Evolutionary conservation across 2,113 vertebrate species (phyloP).

Genomic region (Hiodon alosoides): DNA sequence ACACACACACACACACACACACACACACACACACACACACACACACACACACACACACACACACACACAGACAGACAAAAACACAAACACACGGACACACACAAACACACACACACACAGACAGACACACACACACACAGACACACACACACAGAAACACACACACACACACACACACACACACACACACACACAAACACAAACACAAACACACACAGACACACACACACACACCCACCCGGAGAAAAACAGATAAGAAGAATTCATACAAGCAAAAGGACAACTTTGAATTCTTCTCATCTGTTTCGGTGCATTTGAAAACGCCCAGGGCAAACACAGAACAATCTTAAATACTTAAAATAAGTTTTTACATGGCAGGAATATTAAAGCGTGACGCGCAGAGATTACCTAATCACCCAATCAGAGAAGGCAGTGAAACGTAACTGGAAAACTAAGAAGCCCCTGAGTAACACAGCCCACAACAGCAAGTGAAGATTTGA

Average conservation of each 20-base stretch:
- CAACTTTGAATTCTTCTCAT: conserved; percentile 20
- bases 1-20: neutral
- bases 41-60: neutral
- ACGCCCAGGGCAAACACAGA: conserved; percentile 8
- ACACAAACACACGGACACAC: neutral
- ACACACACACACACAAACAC: neutral
- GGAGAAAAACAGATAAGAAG: neutral
- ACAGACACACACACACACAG: neutral
- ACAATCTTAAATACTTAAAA: conserved; percentile 13
- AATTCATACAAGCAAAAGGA: conserved; percentile 8
- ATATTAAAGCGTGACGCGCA: conserved; percentile 6
- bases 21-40: neutral
- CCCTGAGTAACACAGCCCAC: neutral
- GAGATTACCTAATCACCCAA: neutral
- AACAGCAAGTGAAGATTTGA: neutral
- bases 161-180: neutral
- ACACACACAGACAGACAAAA: neutral
- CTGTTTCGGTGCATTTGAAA: conserved; percentile 21
- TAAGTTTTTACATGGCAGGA: conserved; percentile 13
- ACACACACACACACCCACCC: conserved; percentile 1
- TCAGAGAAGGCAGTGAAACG: neutral
- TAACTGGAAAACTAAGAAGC: neutral
- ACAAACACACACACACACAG: neutral
- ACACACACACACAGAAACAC: neutral
- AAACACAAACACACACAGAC: neutral